Percentiles rank a stretch among this genome's conserved stretches.
Conservation (phyloP, 2,888 invertebrate genomes). For the Pollenia amentaria region DNA sequence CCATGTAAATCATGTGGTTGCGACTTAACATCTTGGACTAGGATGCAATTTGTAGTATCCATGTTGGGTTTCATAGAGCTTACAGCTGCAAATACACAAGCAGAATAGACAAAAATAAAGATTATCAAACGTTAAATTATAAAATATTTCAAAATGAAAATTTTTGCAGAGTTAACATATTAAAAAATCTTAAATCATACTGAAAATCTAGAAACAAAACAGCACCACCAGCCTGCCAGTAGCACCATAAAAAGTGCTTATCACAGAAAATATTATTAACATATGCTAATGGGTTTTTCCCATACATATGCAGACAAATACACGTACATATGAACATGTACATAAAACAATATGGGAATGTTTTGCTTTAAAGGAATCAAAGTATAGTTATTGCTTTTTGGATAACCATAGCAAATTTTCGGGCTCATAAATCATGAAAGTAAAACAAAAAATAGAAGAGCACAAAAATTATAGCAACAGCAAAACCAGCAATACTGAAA, state of each 20-base stretch:
- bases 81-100: slow-evolving; percentile 89
- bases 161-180: slow-evolving; percentile 62
- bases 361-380: slow-evolving; percentile 38
- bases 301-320: slow-evolving; percentile 31
- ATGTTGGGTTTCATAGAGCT: slow-evolving; percentile 95
- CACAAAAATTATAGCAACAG: slow-evolving; percentile 47
- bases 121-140: slow-evolving; percentile 29
- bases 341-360: neutral
- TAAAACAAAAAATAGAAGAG: slow-evolving; percentile 51
- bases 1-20: slow-evolving; percentile 95
- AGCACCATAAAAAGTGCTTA: slow-evolving; percentile 69
- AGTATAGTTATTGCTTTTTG: slow-evolving; percentile 55
- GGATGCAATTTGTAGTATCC: slow-evolving; percentile 94
- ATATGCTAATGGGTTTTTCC: slow-evolving; percentile 75
- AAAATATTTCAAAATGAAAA: slow-evolving; percentile 42
- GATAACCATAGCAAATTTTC: slow-evolving; percentile 73
- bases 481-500: slow-evolving; percentile 43
- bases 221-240: slow-evolving; percentile 15
- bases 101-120: slow-evolving; percentile 10
- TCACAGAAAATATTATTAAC: slow-evolving; percentile 73
- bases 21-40: slow-evolving; percentile 91
- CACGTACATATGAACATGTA: neutral
- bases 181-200: slow-evolving; percentile 61
- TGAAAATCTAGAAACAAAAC: slow-evolving; percentile 36
- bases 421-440: slow-evolving; percentile 74